Conservation (phyloP, 2,797 vertebrate species). For the Chaunax sp. region DNA sequence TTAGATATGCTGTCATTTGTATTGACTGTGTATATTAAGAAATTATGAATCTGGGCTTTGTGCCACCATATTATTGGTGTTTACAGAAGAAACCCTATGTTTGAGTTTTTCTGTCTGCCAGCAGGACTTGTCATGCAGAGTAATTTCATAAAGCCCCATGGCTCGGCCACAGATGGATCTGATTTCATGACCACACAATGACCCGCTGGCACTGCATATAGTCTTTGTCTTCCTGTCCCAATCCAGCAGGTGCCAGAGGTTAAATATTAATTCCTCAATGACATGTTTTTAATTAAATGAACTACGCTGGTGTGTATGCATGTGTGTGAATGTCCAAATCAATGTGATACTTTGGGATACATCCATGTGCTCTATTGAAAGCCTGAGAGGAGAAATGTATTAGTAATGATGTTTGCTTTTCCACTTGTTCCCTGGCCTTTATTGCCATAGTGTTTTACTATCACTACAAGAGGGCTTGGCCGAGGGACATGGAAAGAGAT, state of each 20-base stretch:
- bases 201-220: conserved; percentile 60
- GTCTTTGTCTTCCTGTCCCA: conserved; percentile 70
- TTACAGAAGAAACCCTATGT: conserved; percentile 30
- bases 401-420: conserved; percentile 86
- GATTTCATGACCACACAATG: conserved; percentile 81
- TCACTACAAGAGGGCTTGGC: conserved; percentile 73
- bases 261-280: conserved; percentile 87
- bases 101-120: conserved; percentile 15
- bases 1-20: conserved; percentile 21
- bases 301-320: conserved; percentile 58
- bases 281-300: conserved; percentile 85
- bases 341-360: conserved; percentile 80
- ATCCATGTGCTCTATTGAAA: conserved; percentile 72
- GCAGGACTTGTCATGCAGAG: conserved; percentile 36
- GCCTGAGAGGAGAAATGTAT: conserved; percentile 79
- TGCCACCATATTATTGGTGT: conserved; percentile 16
- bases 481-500: conserved; percentile 63
- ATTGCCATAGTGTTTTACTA: conserved; percentile 75
- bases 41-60: neutral
- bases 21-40: conserved; percentile 6
- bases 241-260: conserved; percentile 81
- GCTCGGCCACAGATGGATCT: conserved; percentile 65
- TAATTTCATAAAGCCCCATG: conserved; percentile 64
- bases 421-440: conserved; percentile 76
- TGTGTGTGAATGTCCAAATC: conserved; percentile 75